These are phyloP conservation scores for Linyphia triangularis DNA, from an alignment of 2,888 invertebrate species.

Conservation along the genomic window DNA sequence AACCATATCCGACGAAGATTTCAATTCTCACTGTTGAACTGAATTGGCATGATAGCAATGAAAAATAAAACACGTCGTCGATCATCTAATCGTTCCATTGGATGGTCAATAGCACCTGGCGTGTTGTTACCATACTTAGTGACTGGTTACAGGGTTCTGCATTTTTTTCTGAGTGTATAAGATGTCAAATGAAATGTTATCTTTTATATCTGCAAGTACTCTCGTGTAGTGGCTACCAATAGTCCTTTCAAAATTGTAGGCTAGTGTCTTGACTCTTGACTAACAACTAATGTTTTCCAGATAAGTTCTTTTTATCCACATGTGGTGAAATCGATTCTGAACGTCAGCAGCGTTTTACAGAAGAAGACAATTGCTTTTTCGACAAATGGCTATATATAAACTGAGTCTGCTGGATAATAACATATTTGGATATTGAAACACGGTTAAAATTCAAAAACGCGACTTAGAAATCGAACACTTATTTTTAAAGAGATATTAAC, in stretches of 20 bases:
- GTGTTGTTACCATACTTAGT: constrained; percentile 26
- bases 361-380: too few relatives aligned
- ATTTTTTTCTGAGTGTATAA: constrained; percentile 43
- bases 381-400: too few relatives aligned
- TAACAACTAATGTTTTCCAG: too few relatives aligned
- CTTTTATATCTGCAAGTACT: constrained; percentile 19
- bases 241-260: constrained; percentile 16
- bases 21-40: constrained; percentile 1
- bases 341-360: too few relatives aligned
- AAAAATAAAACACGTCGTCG: constrained; percentile 35
- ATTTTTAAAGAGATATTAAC: too few relatives aligned
- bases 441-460: too few relatives aligned
- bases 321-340: too few relatives aligned
- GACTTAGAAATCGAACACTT: too few relatives aligned
- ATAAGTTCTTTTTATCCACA: too few relatives aligned
- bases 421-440: too few relatives aligned
- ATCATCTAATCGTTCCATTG: constrained; percentile 43
- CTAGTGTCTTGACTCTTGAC: constrained; percentile 23
- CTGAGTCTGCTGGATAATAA: too few relatives aligned
- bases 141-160: constrained; percentile 47
- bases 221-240: constrained; percentile 36
- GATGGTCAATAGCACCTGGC: constrained; percentile 53
- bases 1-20: too few relatives aligned
- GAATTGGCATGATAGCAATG: constrained; percentile 11
- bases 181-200: constrained; percentile 57